A percentile compares a stretch with the other conserved stretches of the same genome.
Conservation (phyloP, 1,140 invertebrate genomes). For the Hypothenemus hampei region DNA sequence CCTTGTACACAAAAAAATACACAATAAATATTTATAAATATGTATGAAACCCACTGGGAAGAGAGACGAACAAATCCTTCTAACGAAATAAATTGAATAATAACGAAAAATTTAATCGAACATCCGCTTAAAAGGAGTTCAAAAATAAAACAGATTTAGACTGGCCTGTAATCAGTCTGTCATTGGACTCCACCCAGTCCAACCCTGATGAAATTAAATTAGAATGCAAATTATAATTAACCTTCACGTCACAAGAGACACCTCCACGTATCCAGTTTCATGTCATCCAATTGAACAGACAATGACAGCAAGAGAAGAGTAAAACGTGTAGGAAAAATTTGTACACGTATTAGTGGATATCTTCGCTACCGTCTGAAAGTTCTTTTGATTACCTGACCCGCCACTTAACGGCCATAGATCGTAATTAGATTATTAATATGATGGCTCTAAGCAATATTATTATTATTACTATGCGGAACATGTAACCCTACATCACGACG, state of each 20-base stretch:
- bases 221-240: slow-evolving; percentile 37
- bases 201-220: slow-evolving; percentile 46
- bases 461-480: slow-evolving; percentile 31
- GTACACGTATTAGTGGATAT: slow-evolving; percentile 14
- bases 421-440: slow-evolving; percentile 42
- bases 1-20: neutral
- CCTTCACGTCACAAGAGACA: slow-evolving; percentile 27
- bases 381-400: slow-evolving; percentile 37
- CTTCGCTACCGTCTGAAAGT: slow-evolving; percentile 39
- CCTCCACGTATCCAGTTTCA: slow-evolving; percentile 18
- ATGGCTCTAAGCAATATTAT: slow-evolving; percentile 29
- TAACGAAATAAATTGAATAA: slow-evolving; percentile 23
- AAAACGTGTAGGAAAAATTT: slow-evolving; percentile 21
- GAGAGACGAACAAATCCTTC: slow-evolving; percentile 8
- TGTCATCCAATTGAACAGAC: slow-evolving; percentile 4
- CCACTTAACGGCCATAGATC: slow-evolving; percentile 36
- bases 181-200: slow-evolving; percentile 41
- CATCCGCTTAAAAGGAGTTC: slow-evolving; percentile 32
- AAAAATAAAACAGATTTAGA: slow-evolving; percentile 24
- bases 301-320: slow-evolving; percentile 7
- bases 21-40: too few species aligned
- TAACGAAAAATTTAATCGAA: slow-evolving; percentile 30
- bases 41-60: slow-evolving; percentile 12
- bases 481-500: slow-evolving; percentile 23
- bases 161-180: slow-evolving; percentile 43